A percentile compares a stretch with the other conserved stretches of the same genome.
These are phyloP conservation scores for Mormyrus hasselquistii DNA, from an alignment of 2,797 vertebrate genomes.

Conservation along the genomic window DNA sequence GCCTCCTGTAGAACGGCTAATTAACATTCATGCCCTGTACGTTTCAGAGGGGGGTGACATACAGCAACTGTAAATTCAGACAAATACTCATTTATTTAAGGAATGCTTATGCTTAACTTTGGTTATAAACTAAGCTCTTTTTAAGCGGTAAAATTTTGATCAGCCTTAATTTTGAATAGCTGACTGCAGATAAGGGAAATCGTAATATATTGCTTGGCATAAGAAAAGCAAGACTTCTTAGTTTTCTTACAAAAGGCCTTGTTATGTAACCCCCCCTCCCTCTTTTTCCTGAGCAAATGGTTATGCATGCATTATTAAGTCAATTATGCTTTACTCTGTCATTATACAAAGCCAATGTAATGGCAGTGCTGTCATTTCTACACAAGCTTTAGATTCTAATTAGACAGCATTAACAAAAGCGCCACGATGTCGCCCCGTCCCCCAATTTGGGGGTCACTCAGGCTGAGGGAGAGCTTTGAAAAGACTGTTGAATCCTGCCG, in stretches of 20 bases:
- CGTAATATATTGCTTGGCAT: background rate
- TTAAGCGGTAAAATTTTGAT: background rate
- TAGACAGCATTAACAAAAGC: slow-evolving; percentile 62
- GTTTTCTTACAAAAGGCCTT: slow-evolving; percentile 11
- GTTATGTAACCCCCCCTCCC: background rate
- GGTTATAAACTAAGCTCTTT: background rate
- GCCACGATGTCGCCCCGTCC: slow-evolving; percentile 37
- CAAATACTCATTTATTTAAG: background rate
- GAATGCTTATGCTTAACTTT: background rate
- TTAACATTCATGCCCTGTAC: slow-evolving; percentile 12
- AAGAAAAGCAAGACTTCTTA: background rate
- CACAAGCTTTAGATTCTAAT: slow-evolving; percentile 54
- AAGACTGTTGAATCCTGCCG: slow-evolving; percentile 42
- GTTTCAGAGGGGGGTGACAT: background rate
- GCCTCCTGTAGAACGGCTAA: slow-evolving; percentile 14
- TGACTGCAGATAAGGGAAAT: background rate
- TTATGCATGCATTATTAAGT: slow-evolving; percentile 41
- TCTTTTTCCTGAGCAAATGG: background rate
- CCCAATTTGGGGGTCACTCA: slow-evolving; percentile 37
- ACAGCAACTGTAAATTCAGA: background rate
- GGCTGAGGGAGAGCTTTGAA: slow-evolving; percentile 47
- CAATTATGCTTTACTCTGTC: slow-evolving; percentile 47
- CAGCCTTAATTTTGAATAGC: background rate
- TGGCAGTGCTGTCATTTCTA: slow-evolving; percentile 46
- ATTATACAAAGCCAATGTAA: slow-evolving; percentile 35